Base-by-base conservation (phyloP, 2,113 vertebrate genomes). In the Sinocyclocheilus maitianheensis region DNA sequence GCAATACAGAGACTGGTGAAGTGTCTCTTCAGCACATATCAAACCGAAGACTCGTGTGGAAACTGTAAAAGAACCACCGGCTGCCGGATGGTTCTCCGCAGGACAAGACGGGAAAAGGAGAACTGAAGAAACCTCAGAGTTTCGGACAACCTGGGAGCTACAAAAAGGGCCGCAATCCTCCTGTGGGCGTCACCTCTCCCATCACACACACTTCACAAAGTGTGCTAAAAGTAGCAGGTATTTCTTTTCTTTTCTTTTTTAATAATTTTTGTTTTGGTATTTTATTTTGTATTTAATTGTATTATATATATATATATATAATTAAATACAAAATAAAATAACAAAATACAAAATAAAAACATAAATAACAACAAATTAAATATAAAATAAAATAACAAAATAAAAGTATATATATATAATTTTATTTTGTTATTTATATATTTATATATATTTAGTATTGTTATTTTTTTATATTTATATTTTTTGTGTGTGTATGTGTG, bases 131-230 rank as follows among this genome's bases (percentile, higher is more conserved):
- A 77, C 97, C 97, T 0, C 94, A 97, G 80, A 96, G 94, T 89
- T 92, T 98, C 81, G 97, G 97, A 18, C 96, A 96, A 0, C 94
- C 96, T 0, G 95, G 96, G 1, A 95, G 94, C 76, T 95, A 97
- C 86, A 98, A 95, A 90, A 99, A 97, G 87, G 94, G 96, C 88
- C 97, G 97, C 81, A 97, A 96, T 60, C 97, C 97, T 5, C 98
- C 97, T 0, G 94, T 99, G 81, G 98, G 97, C 0, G 95, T 99
- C 86, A 99, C 98, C 0, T 98, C 98, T 1, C 98, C 98, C 77
- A 99, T 99, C 91, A 99, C 98, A 46, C 97, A 99, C 71, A 97
- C 96, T 0, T 97, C 97, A 18, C 97, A 98, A 92, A 96, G 96
- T 77, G 91, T 96, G 86, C 95, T 98, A 74, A 99, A 96, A 93